Evolutionary conservation across 2,113 vertebrate species (phyloP).

Genomic region (Neofelis nebulosa): DNA sequence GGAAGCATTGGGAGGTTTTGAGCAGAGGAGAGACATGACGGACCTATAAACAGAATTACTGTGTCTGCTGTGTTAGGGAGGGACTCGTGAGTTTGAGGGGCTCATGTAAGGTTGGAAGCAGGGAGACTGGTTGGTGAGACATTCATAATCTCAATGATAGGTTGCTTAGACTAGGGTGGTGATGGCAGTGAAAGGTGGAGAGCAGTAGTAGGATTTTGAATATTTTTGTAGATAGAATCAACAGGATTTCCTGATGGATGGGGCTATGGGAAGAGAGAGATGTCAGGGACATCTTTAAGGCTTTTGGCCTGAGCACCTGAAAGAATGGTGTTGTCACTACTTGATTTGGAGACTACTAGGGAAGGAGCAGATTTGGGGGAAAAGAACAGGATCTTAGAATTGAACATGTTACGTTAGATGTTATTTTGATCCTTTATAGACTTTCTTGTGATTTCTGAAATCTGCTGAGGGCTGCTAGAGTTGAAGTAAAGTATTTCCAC

Average conservation of each 20-base stretch:
- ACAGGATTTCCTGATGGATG: neutral
- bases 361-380: neutral
- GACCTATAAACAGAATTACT: neutral
- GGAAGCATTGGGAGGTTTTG: neutral
- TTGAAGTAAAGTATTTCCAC: neutral
- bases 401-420: neutral
- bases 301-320: neutral
- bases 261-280: neutral
- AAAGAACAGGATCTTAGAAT: neutral
- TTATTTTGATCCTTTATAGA: neutral
- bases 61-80: neutral
- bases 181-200: neutral
- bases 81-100: neutral
- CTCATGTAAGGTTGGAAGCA: neutral
- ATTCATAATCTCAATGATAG: neutral
- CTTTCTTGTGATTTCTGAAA: neutral
- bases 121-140: neutral
- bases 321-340: neutral
- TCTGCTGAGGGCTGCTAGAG: neutral
- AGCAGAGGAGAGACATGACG: neutral
- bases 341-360: neutral
- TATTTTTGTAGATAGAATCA: neutral
- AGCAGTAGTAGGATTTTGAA: neutral
- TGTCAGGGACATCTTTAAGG: neutral
- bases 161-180: neutral